phyloP scores from a whole-genome alignment of 1,140 invertebrate genomes.

The Lasaia peninsularis region DNA sequence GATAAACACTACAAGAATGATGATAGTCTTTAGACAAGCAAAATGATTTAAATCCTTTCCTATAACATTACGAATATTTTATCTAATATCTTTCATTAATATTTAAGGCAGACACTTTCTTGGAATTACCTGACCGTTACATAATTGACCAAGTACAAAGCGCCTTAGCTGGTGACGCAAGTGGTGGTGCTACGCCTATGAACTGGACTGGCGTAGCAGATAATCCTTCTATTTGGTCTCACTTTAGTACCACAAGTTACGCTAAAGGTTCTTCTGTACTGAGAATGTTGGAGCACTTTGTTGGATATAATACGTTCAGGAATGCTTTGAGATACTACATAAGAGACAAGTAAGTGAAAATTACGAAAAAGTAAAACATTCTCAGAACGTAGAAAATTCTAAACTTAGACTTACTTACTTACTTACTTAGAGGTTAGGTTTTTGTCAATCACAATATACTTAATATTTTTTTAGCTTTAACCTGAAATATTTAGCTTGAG shows the following conservation, averaged over 20 bases:
- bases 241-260: slow-evolving; percentile 86
- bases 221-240: slow-evolving; percentile 75
- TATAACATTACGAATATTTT: too few relatives aligned
- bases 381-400: too few relatives aligned
- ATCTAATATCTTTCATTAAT: slow-evolving; percentile 15
- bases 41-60: too few relatives aligned
- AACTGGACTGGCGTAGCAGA: slow-evolving; percentile 3
- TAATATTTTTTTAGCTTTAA: too few relatives aligned
- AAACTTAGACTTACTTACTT: too few relatives aligned
- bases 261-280: slow-evolving; percentile 83
- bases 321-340: slow-evolving; percentile 79
- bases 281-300: slow-evolving; percentile 86
- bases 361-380: too few relatives aligned
- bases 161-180: slow-evolving; percentile 82
- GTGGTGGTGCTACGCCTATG: slow-evolving; percentile 76
- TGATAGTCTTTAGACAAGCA: too few relatives aligned
- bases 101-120: slow-evolving; percentile 62
- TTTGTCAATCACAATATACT: too few relatives aligned
- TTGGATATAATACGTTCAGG: slow-evolving; percentile 82
- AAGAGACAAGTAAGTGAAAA: slow-evolving; percentile 59
- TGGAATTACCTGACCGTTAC: slow-evolving; percentile 78
- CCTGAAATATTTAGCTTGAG: too few relatives aligned
- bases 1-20: too few relatives aligned
- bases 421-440: too few relatives aligned
- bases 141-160: slow-evolving; percentile 81